phyloP scores from a whole-genome alignment of 2,113 vertebrate species.

The Seriola aureovittata region DNA sequence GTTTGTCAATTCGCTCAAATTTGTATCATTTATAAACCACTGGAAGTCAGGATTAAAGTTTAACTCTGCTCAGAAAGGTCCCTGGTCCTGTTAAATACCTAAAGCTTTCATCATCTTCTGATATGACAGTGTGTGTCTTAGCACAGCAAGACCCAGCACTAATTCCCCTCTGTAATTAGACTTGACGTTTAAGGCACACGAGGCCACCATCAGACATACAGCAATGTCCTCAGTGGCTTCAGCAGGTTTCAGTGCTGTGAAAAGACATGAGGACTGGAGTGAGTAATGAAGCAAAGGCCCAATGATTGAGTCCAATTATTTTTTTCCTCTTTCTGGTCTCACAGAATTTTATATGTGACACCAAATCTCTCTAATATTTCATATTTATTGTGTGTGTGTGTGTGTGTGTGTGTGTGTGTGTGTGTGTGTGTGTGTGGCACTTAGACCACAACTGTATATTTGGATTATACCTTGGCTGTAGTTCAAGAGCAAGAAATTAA shows the following conservation, averaged over 20 bases:
- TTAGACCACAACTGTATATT: neutral
- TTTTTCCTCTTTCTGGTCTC: neutral
- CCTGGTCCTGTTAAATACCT: conserved; percentile 41
- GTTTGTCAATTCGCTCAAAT: conserved; percentile 1
- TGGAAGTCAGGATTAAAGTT: conserved; percentile 50
- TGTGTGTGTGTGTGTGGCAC: neutral
- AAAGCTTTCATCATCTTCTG: conserved; percentile 51
- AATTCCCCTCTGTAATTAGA: conserved; percentile 50
- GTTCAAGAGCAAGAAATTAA: neutral
- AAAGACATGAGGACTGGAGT: conserved; percentile 28
- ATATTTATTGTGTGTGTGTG: neutral
- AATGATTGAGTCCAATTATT: neutral
- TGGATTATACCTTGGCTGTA: neutral
- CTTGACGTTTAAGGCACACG: conserved; percentile 31
- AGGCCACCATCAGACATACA: conserved; percentile 27
- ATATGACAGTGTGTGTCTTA: conserved; percentile 38
- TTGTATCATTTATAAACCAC: conserved; percentile 34
- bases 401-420: neutral
- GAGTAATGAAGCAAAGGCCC: conserved; percentile 12
- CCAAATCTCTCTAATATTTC: neutral
- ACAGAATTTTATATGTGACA: neutral
- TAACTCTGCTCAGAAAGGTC: conserved; percentile 42
- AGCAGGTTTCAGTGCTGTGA: conserved; percentile 15
- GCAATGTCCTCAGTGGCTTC: neutral
- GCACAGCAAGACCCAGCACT: conserved; percentile 33